Evolutionary conservation across 2,797 vertebrate species (phyloP), one percentile per base, ranked within the genome.

Genomic region (Acanthurus lineatus): DNA sequence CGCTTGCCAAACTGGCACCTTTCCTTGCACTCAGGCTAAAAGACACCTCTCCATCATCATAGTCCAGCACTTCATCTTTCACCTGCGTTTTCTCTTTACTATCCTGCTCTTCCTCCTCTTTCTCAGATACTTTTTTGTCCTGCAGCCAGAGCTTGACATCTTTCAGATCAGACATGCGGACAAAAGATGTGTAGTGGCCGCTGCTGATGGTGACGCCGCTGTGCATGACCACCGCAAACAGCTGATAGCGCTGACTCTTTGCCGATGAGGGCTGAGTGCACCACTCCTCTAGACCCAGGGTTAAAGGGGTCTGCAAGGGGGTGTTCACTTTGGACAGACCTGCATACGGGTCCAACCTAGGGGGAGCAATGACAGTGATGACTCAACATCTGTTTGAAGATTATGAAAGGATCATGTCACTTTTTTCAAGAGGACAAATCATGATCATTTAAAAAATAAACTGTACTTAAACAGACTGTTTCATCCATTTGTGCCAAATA

Each of bases 161-260:
- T 7, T 88, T 91, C 32, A 99, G 93, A 59, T 96, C 95, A 1
- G 94, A 95, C 83, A 99, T 94, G 91, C 96, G 97, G 81, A 99
- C 94, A 22, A 96, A 99, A 59, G 98, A 96, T 2, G 97, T 99
- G 91, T 99, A 99, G 87, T 99, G 98, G 52, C 98, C 98, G 15
- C 97, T 98, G 95, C 97, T 98, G 87, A 99, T 99, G 15, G 98
- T 99, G 79, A 98, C 94, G 47, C 98, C 98, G 5, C 97, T 99
- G 91, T 99, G 98, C 98, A 99, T 99, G 47, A 99, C 97, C 76
- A 99, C 97, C 0, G 97, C 98, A 25, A 99, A 99, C 11, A 99
- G 92, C 77, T 96, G 95, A 17, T 99, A 99, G 82, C 88, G 94
- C 82, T 97, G 96, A 9, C 86, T 89, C 35, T 81, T 76, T 0